A percentile compares a stretch with the other conserved stretches of the same genome.
These are phyloP conservation scores for Zalophus californianus DNA, from an alignment of 2,797 vertebrate genomes.

Conservation along the genomic window DNA sequence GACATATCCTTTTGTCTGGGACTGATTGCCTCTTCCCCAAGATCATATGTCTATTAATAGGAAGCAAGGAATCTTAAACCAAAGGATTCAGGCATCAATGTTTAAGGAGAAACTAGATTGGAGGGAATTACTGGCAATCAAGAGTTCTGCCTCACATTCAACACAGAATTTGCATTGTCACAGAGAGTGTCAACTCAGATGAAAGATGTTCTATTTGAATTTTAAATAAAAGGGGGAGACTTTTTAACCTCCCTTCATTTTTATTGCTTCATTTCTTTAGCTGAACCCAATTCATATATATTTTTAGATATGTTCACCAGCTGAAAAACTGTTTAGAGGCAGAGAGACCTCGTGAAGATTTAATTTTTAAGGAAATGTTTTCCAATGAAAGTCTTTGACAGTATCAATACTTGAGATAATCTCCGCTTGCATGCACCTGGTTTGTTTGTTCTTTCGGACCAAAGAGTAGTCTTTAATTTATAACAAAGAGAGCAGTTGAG, in stretches of 20 bases:
- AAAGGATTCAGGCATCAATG: background rate
- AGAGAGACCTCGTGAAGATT: background rate
- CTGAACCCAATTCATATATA: background rate
- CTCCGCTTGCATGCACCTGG: background rate
- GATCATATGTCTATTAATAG: background rate
- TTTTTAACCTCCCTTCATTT: background rate
- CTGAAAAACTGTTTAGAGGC: background rate
- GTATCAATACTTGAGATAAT: background rate
- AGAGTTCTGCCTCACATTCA: background rate
- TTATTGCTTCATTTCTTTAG: background rate
- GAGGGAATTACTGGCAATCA: background rate
- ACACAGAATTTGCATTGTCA: background rate
- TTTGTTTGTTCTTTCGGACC: background rate
- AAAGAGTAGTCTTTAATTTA: slow-evolving; percentile 48
- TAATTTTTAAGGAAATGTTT: slow-evolving; percentile 5
- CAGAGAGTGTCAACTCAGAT: background rate
- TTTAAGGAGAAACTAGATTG: background rate
- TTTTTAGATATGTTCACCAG: background rate
- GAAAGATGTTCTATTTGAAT: background rate
- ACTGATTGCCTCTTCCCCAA: background rate
- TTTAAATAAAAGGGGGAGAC: background rate
- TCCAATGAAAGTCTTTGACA: background rate
- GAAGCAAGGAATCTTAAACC: background rate
- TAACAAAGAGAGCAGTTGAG: background rate
- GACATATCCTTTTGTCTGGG: background rate